Percentiles rank a stretch among this genome's conserved stretches.
Conservation (phyloP, 1,140 invertebrate species). For the Caenorhabditis inopinata region DNA sequence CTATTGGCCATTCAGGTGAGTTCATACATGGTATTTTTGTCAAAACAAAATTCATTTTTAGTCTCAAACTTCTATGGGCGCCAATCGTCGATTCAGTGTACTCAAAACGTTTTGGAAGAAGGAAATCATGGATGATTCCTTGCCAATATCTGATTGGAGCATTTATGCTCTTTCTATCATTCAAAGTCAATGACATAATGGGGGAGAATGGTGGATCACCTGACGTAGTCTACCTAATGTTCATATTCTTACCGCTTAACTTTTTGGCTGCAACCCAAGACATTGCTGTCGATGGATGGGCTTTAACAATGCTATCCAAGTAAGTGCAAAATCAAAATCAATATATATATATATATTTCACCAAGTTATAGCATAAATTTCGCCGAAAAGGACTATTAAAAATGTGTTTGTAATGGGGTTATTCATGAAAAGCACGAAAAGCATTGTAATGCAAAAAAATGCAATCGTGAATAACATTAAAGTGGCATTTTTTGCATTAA, state of each 20-base stretch:
- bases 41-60: slow-evolving; percentile 51
- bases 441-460: too few species aligned
- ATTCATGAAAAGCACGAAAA: too few species aligned
- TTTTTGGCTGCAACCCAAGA: slow-evolving; percentile 98
- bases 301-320: slow-evolving; percentile 93
- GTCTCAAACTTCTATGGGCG: slow-evolving; percentile 92
- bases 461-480: too few species aligned
- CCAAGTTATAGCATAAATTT: too few species aligned
- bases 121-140: slow-evolving; percentile 96
- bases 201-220: slow-evolving; percentile 72
- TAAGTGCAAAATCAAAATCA: slow-evolving; percentile 64
- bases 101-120: slow-evolving; percentile 78
- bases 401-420: too few species aligned
- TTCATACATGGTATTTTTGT: not conserved
- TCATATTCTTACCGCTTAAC: slow-evolving; percentile 86
- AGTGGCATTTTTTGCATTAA: too few species aligned
- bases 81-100: slow-evolving; percentile 93
- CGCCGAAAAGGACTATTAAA: too few species aligned
- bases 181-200: slow-evolving; percentile 76
- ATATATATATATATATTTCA: too few species aligned
- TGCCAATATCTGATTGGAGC: slow-evolving; percentile 77
- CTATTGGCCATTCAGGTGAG: slow-evolving; percentile 87
- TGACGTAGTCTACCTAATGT: slow-evolving; percentile 79
- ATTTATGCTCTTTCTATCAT: slow-evolving; percentile 82
- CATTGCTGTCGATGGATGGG: slow-evolving; percentile 99